Evolutionary conservation across 2,113 vertebrate species (phyloP).

Genomic region (Heterotis niloticus): DNA sequence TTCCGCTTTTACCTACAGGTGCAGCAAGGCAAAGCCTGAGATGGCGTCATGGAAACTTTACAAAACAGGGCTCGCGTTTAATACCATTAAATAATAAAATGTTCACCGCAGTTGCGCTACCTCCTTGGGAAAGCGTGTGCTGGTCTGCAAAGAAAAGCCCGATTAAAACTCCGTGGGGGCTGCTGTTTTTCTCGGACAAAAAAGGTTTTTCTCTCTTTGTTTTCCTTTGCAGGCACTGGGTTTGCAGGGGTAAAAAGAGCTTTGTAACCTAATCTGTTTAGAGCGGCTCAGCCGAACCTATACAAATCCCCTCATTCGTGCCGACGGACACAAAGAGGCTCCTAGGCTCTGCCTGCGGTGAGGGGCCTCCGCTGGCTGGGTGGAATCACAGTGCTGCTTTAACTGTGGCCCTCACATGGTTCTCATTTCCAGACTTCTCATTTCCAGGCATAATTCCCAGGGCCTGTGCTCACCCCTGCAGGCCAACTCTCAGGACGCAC

Average conservation of each 20-base stretch:
- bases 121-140: constrained; percentile 7
- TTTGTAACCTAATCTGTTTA: constrained; percentile 42
- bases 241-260: constrained; percentile 26
- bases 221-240: constrained; percentile 15
- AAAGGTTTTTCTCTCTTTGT: background rate
- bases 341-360: constrained; percentile 16
- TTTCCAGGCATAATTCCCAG: constrained; percentile 24
- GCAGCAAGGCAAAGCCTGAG: background rate
- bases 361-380: background rate
- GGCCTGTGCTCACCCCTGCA: background rate
- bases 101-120: background rate
- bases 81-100: background rate
- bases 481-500: background rate
- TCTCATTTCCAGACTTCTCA: constrained; percentile 23
- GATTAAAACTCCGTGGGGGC: background rate
- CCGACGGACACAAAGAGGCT: constrained; percentile 26
- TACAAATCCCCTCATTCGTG: constrained; percentile 28
- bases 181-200: constrained; percentile 18
- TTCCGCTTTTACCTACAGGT: background rate
- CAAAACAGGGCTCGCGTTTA: background rate
- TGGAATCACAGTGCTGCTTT: constrained; percentile 15
- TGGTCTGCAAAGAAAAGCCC: background rate
- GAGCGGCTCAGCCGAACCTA: constrained; percentile 27
- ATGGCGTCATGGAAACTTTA: no score
- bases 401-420: constrained; percentile 25